These are phyloP conservation scores for Watsonalla binaria DNA, from an alignment of 2,888 invertebrate species.

Conservation along the genomic window DNA sequence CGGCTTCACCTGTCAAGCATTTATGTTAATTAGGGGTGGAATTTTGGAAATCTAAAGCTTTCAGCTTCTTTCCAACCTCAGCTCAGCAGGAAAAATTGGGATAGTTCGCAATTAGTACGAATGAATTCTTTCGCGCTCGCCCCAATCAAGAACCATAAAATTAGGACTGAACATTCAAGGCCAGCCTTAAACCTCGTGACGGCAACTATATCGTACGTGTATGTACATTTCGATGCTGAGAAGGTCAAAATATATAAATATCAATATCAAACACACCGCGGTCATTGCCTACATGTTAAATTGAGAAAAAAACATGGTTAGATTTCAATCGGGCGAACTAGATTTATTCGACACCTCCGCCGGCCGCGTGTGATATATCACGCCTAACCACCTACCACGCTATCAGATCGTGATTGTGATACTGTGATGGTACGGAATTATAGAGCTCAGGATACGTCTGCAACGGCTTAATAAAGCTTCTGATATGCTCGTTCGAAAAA, in stretches of 20 bases:
- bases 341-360: conserved; percentile 44
- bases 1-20: no score
- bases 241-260: conserved; percentile 10
- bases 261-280: conserved; percentile 25
- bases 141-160: no score
- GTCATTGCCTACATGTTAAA: background rate
- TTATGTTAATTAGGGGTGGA: no score
- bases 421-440: background rate
- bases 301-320: conserved; percentile 16
- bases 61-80: no score
- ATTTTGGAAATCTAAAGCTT: no score
- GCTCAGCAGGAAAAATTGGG: no score
- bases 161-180: no score
- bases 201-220: no score
- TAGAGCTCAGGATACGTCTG: background rate
- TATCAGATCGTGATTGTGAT: conserved; percentile 1
- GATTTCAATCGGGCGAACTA: conserved; percentile 32
- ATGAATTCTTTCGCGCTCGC: no score
- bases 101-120: no score
- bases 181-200: no score
- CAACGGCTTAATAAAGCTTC: background rate
- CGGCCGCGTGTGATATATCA: conserved; percentile 27
- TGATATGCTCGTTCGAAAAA: background rate
- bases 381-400: conserved; percentile 27
- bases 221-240: no score